Evolutionary conservation across 2,113 vertebrate genomes (phyloP).

Genomic region (Tragelaphus strepsiceros): DNA sequence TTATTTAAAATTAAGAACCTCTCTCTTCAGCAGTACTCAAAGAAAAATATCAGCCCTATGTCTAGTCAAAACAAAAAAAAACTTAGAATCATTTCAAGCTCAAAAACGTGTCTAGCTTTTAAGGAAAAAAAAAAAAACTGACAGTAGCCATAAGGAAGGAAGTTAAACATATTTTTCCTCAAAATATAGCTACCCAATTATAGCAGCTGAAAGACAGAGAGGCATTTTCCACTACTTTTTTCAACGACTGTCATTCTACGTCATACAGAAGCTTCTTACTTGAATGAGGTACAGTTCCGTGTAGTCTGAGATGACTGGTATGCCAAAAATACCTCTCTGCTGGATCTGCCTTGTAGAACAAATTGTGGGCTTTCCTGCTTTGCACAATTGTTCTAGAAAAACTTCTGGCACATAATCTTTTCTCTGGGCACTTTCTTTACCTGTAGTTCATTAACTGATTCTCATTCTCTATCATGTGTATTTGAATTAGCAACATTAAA

Average conservation of each 20-base stretch:
- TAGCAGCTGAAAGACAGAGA: constrained; percentile 58
- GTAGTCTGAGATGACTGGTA: constrained; percentile 3
- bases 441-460: not conserved
- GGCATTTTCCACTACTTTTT: constrained; percentile 67
- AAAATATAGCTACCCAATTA: constrained; percentile 62
- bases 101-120: constrained; percentile 51
- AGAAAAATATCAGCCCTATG: not conserved
- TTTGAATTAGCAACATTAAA: not conserved
- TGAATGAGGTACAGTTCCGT: constrained; percentile 53
- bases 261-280: constrained; percentile 65
- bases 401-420: not conserved
- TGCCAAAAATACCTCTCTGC: constrained; percentile 40
- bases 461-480: not conserved
- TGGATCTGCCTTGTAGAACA: not conserved
- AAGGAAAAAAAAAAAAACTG: constrained; percentile 46
- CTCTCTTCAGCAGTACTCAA: not conserved
- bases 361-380: not conserved
- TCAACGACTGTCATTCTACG: constrained; percentile 52
- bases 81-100: constrained; percentile 39
- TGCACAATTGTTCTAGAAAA: not conserved
- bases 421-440: not conserved
- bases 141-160: constrained; percentile 59
- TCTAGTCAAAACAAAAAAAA: not conserved
- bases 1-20: constrained; percentile 48
- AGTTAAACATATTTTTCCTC: constrained; percentile 56